Conservation (phyloP, 2,888 invertebrate genomes). For the Zhengitettix transpicula region DNA sequence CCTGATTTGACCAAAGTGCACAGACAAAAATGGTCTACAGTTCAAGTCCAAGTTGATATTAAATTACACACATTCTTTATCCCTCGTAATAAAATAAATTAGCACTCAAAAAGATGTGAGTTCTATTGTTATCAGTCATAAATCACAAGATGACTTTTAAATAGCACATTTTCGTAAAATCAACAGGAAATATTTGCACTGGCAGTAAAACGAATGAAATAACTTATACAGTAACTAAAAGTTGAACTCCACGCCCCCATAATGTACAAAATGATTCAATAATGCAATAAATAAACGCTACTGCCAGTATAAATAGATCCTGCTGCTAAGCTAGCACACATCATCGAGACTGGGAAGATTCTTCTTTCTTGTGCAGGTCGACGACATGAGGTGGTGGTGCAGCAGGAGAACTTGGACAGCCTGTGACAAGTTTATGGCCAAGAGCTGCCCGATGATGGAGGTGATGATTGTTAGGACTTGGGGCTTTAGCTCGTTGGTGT, state of each 20-base stretch:
- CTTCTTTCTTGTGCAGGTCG: slow-evolving; percentile 13
- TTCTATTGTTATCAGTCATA: slow-evolving; percentile 3
- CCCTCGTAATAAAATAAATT: slow-evolving; percentile 12
- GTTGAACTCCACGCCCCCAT: neutral
- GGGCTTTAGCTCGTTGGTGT: slow-evolving; percentile 37
- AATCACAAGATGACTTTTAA: slow-evolving; percentile 1
- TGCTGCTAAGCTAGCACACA: neutral
- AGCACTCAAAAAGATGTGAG: slow-evolving; percentile 9
- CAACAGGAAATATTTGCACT: neutral
- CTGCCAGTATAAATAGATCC: too few relatives aligned
- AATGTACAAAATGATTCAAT: neutral
- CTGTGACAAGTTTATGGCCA: slow-evolving; percentile 3
- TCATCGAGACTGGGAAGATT: slow-evolving; percentile 13
- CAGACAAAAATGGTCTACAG: neutral
- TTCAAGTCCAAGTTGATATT: slow-evolving; percentile 5
- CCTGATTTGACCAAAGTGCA: slow-evolving; percentile 1
- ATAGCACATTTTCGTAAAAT: neutral
- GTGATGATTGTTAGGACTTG: slow-evolving; percentile 28
- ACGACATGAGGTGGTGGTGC: slow-evolving; percentile 2
- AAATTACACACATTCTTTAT: slow-evolving; percentile 9
- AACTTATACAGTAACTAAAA: neutral
- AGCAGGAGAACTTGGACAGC: slow-evolving; percentile 1
- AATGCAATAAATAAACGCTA: neutral
- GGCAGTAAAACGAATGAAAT: neutral
- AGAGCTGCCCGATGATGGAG: slow-evolving; percentile 6